Percentiles rank a stretch among this genome's conserved stretches.
phyloP scores from a whole-genome alignment of 1,140 invertebrate species.

The Macrosteles quadrilineatus region DNA sequence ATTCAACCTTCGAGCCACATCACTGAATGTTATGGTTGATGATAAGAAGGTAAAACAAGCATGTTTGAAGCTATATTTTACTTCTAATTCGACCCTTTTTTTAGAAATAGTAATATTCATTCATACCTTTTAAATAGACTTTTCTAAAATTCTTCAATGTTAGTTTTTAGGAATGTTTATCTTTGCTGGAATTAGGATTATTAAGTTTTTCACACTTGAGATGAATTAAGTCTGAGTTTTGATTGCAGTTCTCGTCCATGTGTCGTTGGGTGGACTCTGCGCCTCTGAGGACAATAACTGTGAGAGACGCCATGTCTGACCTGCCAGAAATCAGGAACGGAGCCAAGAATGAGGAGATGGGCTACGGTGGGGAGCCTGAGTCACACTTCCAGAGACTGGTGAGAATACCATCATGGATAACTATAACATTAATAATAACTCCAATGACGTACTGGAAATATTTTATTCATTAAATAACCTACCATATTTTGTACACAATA shows the following conservation, averaged over 20 bases:
- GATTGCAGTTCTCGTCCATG: conserved; percentile 50
- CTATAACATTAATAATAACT: too few species aligned
- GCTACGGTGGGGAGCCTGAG: conserved; percentile 69
- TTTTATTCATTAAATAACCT: too few species aligned
- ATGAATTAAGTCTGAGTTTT: too few species aligned
- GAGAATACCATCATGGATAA: conserved; percentile 40
- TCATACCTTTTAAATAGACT: background rate
- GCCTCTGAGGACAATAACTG: conserved; percentile 72
- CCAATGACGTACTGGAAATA: too few species aligned
- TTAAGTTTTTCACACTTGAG: too few species aligned
- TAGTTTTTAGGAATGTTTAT: too few species aligned
- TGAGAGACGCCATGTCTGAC: conserved; percentile 81
- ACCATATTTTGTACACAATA: too few species aligned
- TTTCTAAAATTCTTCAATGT: background rate
- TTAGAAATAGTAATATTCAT: background rate
- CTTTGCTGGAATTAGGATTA: too few species aligned
- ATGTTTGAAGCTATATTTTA: background rate
- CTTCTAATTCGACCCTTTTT: background rate
- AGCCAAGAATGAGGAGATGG: conserved; percentile 67
- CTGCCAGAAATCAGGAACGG: conserved; percentile 77
- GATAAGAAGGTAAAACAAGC: conserved; percentile 64
- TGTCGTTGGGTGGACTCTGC: conserved; percentile 62
- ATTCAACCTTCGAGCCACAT: conserved; percentile 72
- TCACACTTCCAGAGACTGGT: conserved; percentile 77
- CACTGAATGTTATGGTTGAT: conserved; percentile 72